phyloP scores from a whole-genome alignment of 2,888 invertebrate species.

The Lithosia quadra region DNA sequence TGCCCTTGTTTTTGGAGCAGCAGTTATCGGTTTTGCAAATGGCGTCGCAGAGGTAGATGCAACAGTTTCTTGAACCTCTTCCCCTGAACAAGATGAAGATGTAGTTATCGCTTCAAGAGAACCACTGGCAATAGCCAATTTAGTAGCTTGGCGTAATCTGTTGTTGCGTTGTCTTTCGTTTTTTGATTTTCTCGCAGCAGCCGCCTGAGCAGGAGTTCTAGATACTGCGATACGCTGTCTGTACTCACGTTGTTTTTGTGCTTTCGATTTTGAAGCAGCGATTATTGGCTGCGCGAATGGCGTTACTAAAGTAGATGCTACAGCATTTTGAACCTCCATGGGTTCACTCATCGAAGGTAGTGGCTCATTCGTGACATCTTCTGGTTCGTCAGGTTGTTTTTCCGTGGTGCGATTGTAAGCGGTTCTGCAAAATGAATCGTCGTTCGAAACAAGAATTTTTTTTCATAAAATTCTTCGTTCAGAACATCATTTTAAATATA shows the following conservation, averaged over 20 bases:
- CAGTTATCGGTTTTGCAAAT: conserved; percentile 44
- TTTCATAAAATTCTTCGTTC: conserved; percentile 41
- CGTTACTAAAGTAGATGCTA: conserved; percentile 46
- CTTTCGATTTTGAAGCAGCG: no score
- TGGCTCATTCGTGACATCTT: conserved; percentile 47
- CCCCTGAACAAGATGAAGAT: conserved; percentile 40
- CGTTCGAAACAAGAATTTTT: conserved; percentile 46
- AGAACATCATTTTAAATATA: conserved; percentile 44
- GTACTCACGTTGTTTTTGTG: conserved; percentile 47
- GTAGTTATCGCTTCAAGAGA: conserved; percentile 33
- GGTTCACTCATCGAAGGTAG: conserved; percentile 43
- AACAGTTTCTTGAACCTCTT: conserved; percentile 41
- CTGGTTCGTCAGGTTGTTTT: conserved; percentile 40
- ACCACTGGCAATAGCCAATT: conserved; percentile 33
- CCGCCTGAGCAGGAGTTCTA: conserved; percentile 48
- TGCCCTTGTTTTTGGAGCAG: conserved; percentile 42
- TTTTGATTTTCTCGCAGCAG: conserved; percentile 42
- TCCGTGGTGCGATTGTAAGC: conserved; percentile 47
- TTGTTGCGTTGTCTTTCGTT: conserved; percentile 46
- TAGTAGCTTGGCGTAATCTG: conserved; percentile 50
- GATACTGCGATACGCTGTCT: conserved; percentile 36
- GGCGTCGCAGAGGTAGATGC: conserved; percentile 45
- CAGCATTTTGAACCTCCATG: conserved; percentile 44
- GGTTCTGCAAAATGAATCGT: conserved; percentile 52
- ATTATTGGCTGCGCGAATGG: conserved; percentile 44